Evolutionary conservation across 2,888 invertebrate species (phyloP), one percentile per base, ranked within the genome.

Genomic region (Odontocerum albicorne): DNA sequence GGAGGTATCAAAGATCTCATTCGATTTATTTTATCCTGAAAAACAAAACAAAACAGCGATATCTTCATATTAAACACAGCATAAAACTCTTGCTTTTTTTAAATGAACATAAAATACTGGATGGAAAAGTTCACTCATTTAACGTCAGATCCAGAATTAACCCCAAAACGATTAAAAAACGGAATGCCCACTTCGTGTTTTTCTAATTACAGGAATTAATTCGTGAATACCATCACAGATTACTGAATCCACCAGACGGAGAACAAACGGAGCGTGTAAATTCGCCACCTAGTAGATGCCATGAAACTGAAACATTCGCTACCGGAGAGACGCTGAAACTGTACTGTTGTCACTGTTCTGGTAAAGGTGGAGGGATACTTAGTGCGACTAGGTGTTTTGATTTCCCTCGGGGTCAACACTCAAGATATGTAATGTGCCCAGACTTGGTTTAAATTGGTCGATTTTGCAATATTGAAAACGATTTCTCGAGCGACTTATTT

Each of bases 181-280:
- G 43, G 38, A 36, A 22, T 27, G 12, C 40, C 49, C 32, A 40
- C 43, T 57, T 49, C 45, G 39, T 44, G 52, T 52, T 55, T 58
- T 55, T 50, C 50, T 58, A 58, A 58, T 58, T 55, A 58, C 54
- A 42, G 42, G 47, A 58, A 50, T 50, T 55, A 46, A 54, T 55
- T 45, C 54, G 32, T 45, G 49, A 49, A 44, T 38, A 53, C 39
- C 21, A 16, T 12, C 21, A 22, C 27, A 42, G 22, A 42, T 42
- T 12, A 13, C 42, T 27, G 27, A 10, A 27, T 27, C 10, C 27
- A 27, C 4, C 4, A 4, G 27, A 27, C 42, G 10, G 19, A 40
- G 6, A 22, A 21, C 35, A 35, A 42, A 38, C 57, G 49, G 21
- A 20, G 32, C 53, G 57, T 57, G 53, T 53, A 57, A 57, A 53